Evolutionary conservation across 1,140 invertebrate genomes (phyloP).

Genomic region (Drosophila sturtevanti): DNA sequence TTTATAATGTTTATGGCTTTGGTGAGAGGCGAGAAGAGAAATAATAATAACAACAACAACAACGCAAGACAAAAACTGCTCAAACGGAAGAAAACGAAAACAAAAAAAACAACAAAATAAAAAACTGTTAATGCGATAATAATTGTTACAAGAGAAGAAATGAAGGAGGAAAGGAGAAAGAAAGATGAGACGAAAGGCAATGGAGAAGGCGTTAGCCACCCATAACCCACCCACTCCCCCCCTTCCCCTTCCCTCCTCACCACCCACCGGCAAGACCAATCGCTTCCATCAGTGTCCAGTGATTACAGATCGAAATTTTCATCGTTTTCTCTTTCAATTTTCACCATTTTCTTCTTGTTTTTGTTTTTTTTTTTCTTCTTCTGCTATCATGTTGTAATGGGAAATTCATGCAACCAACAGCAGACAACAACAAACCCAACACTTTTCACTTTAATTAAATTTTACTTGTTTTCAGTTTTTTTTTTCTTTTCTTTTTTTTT

Average conservation of each 20-base stretch:
- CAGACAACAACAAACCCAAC: background rate
- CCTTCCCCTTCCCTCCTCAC: background rate
- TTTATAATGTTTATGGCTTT: constrained; percentile 2
- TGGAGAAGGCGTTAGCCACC: background rate
- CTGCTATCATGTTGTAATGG: no score
- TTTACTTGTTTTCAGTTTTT: background rate
- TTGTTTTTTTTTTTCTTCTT: no score
- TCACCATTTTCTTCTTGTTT: background rate
- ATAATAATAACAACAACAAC: background rate
- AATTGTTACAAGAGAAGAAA: background rate
- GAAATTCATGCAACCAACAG: background rate
- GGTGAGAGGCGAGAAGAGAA: background rate
- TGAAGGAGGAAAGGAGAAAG: background rate
- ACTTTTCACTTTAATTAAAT: constrained; percentile 10
- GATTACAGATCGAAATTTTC: constrained; percentile 1
- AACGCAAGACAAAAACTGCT: background rate
- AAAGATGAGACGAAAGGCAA: no score
- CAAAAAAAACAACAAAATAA: background rate
- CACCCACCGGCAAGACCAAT: background rate
- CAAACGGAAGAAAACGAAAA: constrained; percentile 2
- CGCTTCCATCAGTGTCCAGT: background rate
- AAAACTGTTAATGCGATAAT: constrained; percentile 8
- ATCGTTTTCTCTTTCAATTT: constrained; percentile 8
- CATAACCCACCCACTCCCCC: background rate
- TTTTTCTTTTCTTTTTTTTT: background rate